Percentiles rank a stretch among this genome's conserved stretches.
phyloP scores from a whole-genome alignment of 2,113 vertebrate genomes.

The Crotalus horridus region DNA sequence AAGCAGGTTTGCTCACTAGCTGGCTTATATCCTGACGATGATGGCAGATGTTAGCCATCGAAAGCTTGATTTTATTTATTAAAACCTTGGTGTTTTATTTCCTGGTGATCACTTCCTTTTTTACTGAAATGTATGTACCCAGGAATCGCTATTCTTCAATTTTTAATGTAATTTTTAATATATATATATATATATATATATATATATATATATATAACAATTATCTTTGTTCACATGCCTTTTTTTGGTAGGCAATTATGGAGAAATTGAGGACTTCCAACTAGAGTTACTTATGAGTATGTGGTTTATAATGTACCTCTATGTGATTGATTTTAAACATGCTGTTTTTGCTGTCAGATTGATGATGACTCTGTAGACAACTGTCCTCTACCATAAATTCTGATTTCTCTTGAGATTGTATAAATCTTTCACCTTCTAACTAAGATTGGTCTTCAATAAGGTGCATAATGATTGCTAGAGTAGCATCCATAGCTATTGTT shows the following conservation, averaged over 20 bases:
- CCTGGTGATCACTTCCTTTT: too few relatives aligned
- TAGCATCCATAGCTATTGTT: neutral
- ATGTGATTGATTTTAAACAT: neutral
- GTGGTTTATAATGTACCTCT: neutral
- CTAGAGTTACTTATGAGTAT: neutral
- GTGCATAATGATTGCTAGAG: neutral
- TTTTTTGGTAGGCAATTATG: neutral
- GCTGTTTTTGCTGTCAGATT: neutral
- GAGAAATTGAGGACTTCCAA: neutral
- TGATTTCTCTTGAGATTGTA: neutral
- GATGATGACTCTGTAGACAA: neutral
- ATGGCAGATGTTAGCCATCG: too few relatives aligned
- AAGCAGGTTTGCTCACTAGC: too few relatives aligned
- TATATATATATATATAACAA: neutral
- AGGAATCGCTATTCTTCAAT: too few relatives aligned
- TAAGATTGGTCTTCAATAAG: neutral
- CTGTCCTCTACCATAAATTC: neutral
- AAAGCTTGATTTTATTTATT: too few relatives aligned
- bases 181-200: too few relatives aligned
- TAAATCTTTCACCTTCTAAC: neutral
- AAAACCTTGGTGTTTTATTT: too few relatives aligned
- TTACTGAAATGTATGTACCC: too few relatives aligned
- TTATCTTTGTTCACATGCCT: neutral
- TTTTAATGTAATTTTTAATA: too few relatives aligned
- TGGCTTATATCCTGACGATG: too few relatives aligned